Base-by-base conservation (phyloP, 2,797 vertebrate species). In the Neosalanx taihuensis region DNA sequence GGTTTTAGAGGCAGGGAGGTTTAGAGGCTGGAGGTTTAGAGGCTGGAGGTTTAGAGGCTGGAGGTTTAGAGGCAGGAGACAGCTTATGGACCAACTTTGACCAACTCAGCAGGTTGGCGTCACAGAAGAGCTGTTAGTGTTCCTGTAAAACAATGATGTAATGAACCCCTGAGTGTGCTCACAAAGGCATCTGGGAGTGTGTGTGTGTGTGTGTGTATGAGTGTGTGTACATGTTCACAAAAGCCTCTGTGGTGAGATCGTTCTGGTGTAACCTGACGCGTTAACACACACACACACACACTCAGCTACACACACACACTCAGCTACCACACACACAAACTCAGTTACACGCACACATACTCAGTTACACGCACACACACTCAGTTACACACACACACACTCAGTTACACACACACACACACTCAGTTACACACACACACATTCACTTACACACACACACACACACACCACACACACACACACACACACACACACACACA, bases 71-170 rank as follows among this genome's bases (percentile, higher is more conserved):
- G n/a, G n/a, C n/a, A 41, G 33, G 33, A 33, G 33, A 33, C 3
- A 33, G 33, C 37, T 41, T 41, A 41, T 41, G 51, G 51, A 17
- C 51, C 51, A 53, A 6, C 6, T 53, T 53, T 17, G 18, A 53
- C 18, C 15, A 53, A 53, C 17, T 17, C 51, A 17, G 18, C 51
- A n/a, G 15, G 51, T 7, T 53, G 51, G 51, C 51, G 51, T 53
- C 51, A 53, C 51, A 53, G 18, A 6, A 53, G 51, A 53, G 15
- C 51, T 59, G 72, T 89, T 85, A 86, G 49, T 88, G 79, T 51
- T 65, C 69, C 74, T 26, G 35, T 75, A 67, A 59, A 73, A 31
- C 7, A 46, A 58, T 78, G 64, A 74, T 57, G 74, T 84, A 87
- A 86, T 72, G 84, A 70, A 63, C 77, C 79, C 73, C 69, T 71